Conservation (phyloP, 2,113 vertebrate species). For the Rhagologus leucostigma region DNA sequence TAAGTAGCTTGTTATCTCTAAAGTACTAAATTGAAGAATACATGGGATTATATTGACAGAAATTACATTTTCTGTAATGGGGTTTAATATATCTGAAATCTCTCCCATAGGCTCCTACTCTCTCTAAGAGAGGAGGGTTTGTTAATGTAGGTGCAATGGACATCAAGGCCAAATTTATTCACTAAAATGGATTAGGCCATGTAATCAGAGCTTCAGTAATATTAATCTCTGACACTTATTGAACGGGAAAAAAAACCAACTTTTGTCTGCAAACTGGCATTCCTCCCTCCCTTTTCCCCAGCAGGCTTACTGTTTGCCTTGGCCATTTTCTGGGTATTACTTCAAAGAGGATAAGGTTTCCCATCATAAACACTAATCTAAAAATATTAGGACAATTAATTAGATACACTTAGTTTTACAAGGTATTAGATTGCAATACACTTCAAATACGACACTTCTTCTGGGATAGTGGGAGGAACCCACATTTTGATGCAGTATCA, state of each 20-base stretch:
- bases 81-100: conserved; percentile 88
- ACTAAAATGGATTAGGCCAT: conserved; percentile 82
- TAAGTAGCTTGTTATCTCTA: conserved; percentile 87
- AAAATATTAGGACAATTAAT: conserved; percentile 84
- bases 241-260: conserved; percentile 58
- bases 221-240: conserved; percentile 81
- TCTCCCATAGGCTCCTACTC: conserved; percentile 70
- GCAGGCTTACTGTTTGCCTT: conserved; percentile 48
- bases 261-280: conserved; percentile 72
- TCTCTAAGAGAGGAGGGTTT: conserved; percentile 69
- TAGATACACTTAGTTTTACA: conserved; percentile 86
- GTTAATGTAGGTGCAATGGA: conserved; percentile 76
- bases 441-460: conserved; percentile 74
- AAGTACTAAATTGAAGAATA: conserved; percentile 93
- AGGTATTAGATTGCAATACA: conserved; percentile 77
- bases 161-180: conserved; percentile 80
- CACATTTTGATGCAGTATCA: conserved; percentile 40
- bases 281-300: conserved; percentile 45
- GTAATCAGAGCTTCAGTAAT: conserved; percentile 80
- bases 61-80: conserved; percentile 91
- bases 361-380: conserved; percentile 75
- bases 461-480: conserved; percentile 19
- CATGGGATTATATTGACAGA: conserved; percentile 91
- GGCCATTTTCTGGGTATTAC: conserved; percentile 76
- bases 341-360: conserved; percentile 82